phyloP scores from a whole-genome alignment of 2,113 vertebrate genomes.

The Silurus asotus region DNA sequence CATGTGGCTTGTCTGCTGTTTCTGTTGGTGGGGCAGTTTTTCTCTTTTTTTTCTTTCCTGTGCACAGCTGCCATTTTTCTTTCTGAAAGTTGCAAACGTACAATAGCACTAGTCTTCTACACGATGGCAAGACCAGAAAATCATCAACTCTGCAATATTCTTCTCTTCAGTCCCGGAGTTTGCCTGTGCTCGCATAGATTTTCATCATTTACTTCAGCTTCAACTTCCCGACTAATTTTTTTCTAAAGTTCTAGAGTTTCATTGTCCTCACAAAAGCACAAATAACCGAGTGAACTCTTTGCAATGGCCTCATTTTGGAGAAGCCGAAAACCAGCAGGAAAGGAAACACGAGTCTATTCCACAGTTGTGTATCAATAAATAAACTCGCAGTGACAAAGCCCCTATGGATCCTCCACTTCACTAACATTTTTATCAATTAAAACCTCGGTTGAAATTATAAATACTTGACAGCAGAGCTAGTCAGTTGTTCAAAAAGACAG shows the following conservation, averaged over 20 bases:
- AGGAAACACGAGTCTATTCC: conserved; percentile 4
- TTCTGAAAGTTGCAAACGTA: conserved; percentile 30
- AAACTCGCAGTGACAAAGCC: conserved; percentile 29
- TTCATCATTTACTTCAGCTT: conserved; percentile 52
- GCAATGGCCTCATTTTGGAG: conserved; percentile 27
- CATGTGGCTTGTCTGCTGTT: conserved; percentile 22
- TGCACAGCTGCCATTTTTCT: background rate
- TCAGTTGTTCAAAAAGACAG: conserved; percentile 49
- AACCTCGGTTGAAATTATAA: conserved; percentile 50
- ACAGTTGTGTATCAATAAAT: background rate
- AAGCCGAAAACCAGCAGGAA: conserved; percentile 17
- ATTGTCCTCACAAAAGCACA: background rate
- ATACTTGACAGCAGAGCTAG: conserved; percentile 48
- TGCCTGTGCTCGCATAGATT: conserved; percentile 39
- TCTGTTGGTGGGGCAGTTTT: conserved; percentile 11
- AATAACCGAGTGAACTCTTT: conserved; percentile 30
- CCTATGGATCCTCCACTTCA: conserved; percentile 45
- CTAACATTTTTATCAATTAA: conserved; percentile 57
- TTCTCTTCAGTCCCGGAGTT: conserved; percentile 45
- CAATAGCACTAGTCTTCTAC: conserved; percentile 17
- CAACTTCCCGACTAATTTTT: conserved; percentile 49
- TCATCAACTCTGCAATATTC: conserved; percentile 52
- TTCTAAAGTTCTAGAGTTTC: conserved; percentile 14
- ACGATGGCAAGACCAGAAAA: conserved; percentile 29
- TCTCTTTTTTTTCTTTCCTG: background rate